Percentiles rank a stretch among this genome's conserved stretches.
These are phyloP conservation scores for Sinocyclocheilus anophthalmus DNA, from an alignment of 2,113 vertebrate species.

Conservation along the genomic window DNA sequence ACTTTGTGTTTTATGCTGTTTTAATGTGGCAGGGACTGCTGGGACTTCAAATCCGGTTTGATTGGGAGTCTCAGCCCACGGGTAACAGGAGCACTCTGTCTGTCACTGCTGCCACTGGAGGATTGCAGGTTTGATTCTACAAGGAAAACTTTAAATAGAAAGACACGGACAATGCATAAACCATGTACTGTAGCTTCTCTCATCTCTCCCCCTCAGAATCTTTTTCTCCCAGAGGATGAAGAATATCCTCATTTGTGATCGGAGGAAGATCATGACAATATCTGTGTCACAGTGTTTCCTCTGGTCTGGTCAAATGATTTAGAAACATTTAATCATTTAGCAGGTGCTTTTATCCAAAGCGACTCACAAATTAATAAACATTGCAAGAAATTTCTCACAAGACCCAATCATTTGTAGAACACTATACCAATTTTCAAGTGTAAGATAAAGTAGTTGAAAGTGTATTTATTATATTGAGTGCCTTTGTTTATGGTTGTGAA, in stretches of 20 bases:
- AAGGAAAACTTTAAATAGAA: neutral
- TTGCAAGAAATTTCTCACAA: neutral
- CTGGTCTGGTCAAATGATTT: neutral
- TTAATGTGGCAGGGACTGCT: neutral
- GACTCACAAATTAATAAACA: neutral
- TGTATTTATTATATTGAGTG: neutral
- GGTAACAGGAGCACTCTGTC: neutral
- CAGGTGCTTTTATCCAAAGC: neutral
- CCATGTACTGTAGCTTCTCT: slow-evolving; percentile 2
- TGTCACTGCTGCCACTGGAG: slow-evolving; percentile 14
- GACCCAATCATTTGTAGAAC: neutral
- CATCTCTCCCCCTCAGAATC: neutral
- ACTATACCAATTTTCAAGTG: neutral
- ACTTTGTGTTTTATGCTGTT: neutral
- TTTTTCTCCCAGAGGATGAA: neutral
- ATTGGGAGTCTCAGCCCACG: neutral
- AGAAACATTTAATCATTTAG: neutral
- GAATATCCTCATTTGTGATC: slow-evolving; percentile 16
- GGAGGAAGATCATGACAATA: neutral
- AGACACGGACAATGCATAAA: slow-evolving; percentile 4
- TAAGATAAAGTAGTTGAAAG: neutral
- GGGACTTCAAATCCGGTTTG: neutral
- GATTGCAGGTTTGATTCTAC: neutral
- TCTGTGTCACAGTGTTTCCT: neutral
- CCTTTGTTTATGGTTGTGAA: neutral